These are phyloP conservation scores for Hozukius guyotensis DNA, from an alignment of 2,797 vertebrate genomes.

Conservation along the genomic window DNA sequence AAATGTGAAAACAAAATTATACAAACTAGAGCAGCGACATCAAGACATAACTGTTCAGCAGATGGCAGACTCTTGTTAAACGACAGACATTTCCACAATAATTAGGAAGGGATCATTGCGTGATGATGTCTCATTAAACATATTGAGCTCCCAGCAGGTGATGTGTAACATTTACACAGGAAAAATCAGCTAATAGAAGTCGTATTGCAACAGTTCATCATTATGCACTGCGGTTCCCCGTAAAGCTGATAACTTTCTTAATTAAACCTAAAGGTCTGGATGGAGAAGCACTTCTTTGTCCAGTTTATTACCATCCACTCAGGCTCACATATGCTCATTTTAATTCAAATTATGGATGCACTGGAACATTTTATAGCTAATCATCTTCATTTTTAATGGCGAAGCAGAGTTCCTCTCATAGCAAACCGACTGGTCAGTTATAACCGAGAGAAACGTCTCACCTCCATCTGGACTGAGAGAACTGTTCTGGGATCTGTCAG, in stretches of 20 bases:
- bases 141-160: slow-evolving; percentile 1
- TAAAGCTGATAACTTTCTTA: slow-evolving; percentile 12
- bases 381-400: background rate
- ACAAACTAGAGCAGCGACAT: background rate
- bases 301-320: background rate
- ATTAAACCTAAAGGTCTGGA: slow-evolving; percentile 16
- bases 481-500: slow-evolving; percentile 42
- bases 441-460: background rate
- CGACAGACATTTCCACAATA: slow-evolving; percentile 11
- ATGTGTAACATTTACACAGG: slow-evolving; percentile 21
- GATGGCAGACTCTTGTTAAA: slow-evolving; percentile 22
- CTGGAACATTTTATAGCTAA: background rate
- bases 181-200: slow-evolving; percentile 5
- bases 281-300: background rate
- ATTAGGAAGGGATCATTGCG: slow-evolving; percentile 31
- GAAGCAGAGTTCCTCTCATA: background rate
- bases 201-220: slow-evolving; percentile 4
- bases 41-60: slow-evolving; percentile 1
- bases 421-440: background rate
- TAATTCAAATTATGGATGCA: background rate
- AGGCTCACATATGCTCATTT: background rate
- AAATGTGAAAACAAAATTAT: slow-evolving; percentile 1
- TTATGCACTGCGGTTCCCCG: background rate
- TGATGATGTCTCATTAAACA: slow-evolving; percentile 29
- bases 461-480: slow-evolving; percentile 36